phyloP scores from a whole-genome alignment of 2,113 vertebrate genomes.

The Pholis gunnellus region DNA sequence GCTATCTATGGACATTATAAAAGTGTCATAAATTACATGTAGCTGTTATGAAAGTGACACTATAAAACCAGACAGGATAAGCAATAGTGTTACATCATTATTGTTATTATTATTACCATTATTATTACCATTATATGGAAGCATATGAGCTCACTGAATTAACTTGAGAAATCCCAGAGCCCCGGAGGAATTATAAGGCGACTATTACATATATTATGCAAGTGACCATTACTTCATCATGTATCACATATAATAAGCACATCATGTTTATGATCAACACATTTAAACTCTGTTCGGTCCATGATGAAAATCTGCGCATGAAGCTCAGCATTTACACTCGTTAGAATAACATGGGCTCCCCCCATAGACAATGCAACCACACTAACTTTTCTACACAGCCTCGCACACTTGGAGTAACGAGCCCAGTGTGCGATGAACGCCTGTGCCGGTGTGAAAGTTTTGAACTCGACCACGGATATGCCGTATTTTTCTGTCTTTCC shows the following conservation, averaged over 20 bases:
- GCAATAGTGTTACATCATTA: not conserved
- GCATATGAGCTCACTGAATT: not conserved
- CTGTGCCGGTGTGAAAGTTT: too few species aligned
- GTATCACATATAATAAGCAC: not conserved
- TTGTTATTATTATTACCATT: not conserved
- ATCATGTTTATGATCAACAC: not conserved
- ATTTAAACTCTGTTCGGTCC: not conserved
- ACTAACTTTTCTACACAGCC: not conserved
- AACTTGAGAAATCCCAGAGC: not conserved
- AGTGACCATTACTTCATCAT: not conserved
- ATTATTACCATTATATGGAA: not conserved
- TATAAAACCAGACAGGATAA: not conserved
- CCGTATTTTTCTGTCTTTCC: not conserved
- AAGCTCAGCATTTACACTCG: not conserved
- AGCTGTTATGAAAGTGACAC: not conserved
- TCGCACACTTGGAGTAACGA: not conserved
- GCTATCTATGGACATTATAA: not conserved
- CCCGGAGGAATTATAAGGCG: not conserved
- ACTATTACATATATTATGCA: not conserved
- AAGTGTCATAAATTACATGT: not conserved
- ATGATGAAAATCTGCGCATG: not conserved
- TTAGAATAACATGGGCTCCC: not conserved
- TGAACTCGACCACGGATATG: not conserved
- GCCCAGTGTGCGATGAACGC: too few species aligned
- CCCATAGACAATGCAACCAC: too few species aligned